A percentile compares a stretch with the other conserved stretches of the same genome.
Evolutionary conservation across 2,113 vertebrate species (phyloP).

Genomic region (Tragelaphus imberbis): DNA sequence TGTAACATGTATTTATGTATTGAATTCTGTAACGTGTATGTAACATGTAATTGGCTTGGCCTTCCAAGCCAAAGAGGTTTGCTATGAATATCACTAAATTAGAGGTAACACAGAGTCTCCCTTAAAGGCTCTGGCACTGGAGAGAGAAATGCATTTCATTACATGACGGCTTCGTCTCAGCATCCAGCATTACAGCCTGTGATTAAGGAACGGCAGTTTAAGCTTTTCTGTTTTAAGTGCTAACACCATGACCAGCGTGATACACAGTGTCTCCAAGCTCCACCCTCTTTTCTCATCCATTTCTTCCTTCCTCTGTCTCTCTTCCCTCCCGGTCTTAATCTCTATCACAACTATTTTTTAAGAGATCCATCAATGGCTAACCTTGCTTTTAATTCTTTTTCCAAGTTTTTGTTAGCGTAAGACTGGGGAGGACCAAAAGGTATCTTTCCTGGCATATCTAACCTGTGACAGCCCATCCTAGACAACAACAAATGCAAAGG

Average conservation of each 20-base stretch:
- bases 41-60: not conserved
- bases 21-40: not conserved
- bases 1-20: not conserved
- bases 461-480: not conserved
- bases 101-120: not conserved
- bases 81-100: not conserved
- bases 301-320: not conserved
- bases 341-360: not conserved
- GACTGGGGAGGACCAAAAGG: not conserved
- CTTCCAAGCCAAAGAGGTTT: not conserved
- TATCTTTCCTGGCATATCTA: not conserved
- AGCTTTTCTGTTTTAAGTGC: accelerated
- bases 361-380: not conserved
- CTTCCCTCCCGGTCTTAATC: not conserved
- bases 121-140: not conserved
- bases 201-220: not conserved
- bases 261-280: accelerated
- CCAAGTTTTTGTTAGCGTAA: not conserved
- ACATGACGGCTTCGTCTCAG: not conserved
- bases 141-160: not conserved
- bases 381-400: not conserved
- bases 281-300: not conserved
- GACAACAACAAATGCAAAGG: not conserved
- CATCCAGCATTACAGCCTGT: accelerated
- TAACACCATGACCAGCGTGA: accelerated